Base-by-base conservation (phyloP, 2,113 vertebrate genomes). In the Misgurnus anguillicaudatus region DNA sequence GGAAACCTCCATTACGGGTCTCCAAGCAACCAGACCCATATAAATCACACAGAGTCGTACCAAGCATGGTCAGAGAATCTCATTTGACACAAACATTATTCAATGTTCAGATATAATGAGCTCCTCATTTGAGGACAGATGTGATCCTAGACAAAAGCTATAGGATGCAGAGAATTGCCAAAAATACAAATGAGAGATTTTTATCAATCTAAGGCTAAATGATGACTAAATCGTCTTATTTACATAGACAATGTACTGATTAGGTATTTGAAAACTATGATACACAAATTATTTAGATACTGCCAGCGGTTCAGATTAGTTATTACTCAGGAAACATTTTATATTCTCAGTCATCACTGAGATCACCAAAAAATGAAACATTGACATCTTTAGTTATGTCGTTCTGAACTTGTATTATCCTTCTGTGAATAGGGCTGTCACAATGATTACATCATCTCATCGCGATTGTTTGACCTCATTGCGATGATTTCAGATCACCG, bases 11-110 rank as follows among this genome's bases (percentile, higher is more conserved):
- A 75, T 61, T 86, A 69, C 42, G 63, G 70, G 85, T 86, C 60
- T 78, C 82, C 63, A 72, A 67, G 82, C 85, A 86, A 86, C 82
- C 47, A 19, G 63, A 80, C 45, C 24, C 58, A 48, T 42, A 51
- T 58, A 81, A 75, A 58, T 55, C n/a, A 31, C n/a, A 68, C 42
- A 45, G 21, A 75, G 78, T 66, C 61, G 21, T 66, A 78, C 64
- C 45, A 48, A 57, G 64, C 41, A 16, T 41, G 38, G 41, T 65
- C 67, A 70, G 57, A 77, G 67, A 61, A 77, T 57, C 64, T 39
- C 42, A 69, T 19, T 64, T 48, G 67, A 61, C 31, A 81, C 45
- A 58, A 58, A 36, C 19, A 61, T 48, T 2, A 60, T 58, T 31
- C 41, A 75, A 63, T 47, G 39, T 9, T 60, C 10, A 39, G 3